Conservation (phyloP, 2,113 vertebrate species). For the Tychaedon coryphoeus region DNA sequence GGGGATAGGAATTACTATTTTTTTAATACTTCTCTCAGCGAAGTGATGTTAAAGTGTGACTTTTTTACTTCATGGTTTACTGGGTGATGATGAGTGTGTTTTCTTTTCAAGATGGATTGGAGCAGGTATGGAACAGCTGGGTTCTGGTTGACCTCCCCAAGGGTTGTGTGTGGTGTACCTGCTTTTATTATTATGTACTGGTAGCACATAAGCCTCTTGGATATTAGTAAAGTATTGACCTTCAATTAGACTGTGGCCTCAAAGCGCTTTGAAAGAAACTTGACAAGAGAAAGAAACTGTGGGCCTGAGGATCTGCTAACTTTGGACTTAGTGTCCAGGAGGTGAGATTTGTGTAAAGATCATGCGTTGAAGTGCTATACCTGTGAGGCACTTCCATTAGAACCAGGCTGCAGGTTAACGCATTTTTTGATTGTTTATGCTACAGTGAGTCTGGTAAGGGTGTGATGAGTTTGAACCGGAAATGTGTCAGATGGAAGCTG, state of each 20-base stretch:
- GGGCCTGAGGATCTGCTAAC: not conserved
- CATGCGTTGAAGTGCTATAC: not conserved
- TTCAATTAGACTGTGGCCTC: not conserved
- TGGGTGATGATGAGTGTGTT: not conserved
- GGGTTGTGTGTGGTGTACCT: not conserved
- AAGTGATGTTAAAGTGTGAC: not conserved
- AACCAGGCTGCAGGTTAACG: not conserved
- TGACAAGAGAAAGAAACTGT: not conserved
- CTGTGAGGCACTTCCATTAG: not conserved
- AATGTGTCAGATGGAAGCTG: not conserved
- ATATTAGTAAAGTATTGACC: not conserved
- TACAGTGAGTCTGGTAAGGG: not conserved
- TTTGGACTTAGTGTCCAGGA: not conserved
- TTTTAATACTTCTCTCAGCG: not conserved
- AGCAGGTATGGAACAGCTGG: not conserved
- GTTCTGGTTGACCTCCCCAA: not conserved
- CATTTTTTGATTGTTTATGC: not conserved
- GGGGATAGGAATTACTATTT: not conserved
- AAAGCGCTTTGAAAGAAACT: not conserved
- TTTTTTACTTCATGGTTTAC: not conserved
- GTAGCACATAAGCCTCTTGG: not conserved
- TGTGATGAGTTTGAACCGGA: not conserved
- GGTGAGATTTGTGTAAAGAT: not conserved
- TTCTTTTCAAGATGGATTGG: not conserved
- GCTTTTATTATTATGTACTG: not conserved